Percentiles rank a stretch among this genome's conserved stretches.
These are phyloP conservation scores for Antechinus flavipes DNA, from an alignment of 2,113 vertebrate genomes.

Conservation along the genomic window DNA sequence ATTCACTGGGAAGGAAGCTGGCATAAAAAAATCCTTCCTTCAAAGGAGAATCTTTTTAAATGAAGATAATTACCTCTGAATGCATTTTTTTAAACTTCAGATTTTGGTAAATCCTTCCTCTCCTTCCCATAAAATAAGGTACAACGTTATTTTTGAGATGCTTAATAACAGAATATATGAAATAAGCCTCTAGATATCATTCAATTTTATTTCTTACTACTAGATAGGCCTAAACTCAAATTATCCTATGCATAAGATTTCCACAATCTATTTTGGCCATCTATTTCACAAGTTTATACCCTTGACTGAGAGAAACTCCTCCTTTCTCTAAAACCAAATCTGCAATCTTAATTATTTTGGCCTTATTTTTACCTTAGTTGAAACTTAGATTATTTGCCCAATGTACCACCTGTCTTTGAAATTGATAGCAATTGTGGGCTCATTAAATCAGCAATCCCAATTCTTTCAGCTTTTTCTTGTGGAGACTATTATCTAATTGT, in stretches of 20 bases:
- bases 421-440: not conserved
- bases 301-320: not conserved
- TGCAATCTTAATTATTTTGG: slow-evolving; percentile 23
- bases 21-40: not conserved
- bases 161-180: not conserved
- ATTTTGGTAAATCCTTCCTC: not conserved
- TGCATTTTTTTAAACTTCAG: not conserved
- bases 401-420: not conserved
- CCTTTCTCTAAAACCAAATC: slow-evolving; percentile 14
- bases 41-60: not conserved
- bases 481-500: not conserved
- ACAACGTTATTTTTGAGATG: not conserved
- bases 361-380: not conserved
- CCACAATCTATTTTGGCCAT: not conserved
- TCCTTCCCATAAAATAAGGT: not conserved
- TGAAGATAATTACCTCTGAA: not conserved
- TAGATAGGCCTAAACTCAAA: not conserved
- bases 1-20: not conserved
- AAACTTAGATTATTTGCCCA: not conserved
- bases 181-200: not conserved
- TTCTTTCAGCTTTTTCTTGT: not conserved
- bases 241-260: not conserved
- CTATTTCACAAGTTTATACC: not conserved
- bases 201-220: not conserved
- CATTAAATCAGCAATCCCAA: not conserved